phyloP scores from a whole-genome alignment of 2,797 vertebrate species.

The Periparus ater region DNA sequence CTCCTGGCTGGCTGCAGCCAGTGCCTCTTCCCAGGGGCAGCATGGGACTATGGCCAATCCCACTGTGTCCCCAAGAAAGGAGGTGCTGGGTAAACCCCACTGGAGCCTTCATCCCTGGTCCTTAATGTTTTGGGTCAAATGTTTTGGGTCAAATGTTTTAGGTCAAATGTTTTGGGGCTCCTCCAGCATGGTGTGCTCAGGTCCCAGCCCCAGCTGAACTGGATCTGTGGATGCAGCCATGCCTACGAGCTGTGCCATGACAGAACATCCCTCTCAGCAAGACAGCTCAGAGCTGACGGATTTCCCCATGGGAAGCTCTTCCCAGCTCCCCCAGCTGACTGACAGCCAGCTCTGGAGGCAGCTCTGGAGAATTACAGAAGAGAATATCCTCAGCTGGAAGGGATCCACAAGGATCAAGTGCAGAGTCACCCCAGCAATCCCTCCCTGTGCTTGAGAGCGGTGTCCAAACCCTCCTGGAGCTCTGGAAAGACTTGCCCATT shows the following conservation, averaged over 20 bases:
- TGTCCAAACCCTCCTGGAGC: not conserved
- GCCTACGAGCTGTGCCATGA: fast-evolving
- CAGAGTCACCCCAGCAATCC: not conserved
- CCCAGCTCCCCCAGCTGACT: not conserved
- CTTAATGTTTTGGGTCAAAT: not conserved
- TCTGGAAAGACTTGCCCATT: not conserved
- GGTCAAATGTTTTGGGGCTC: not conserved
- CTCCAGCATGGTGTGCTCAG: not conserved
- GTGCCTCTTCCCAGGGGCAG: too few species aligned
- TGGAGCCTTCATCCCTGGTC: not conserved
- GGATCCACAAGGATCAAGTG: not conserved
- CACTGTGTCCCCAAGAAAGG: fast-evolving
- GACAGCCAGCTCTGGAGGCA: not conserved
- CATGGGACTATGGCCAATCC: not conserved
- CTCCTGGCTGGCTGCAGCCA: not conserved
- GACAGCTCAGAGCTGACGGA: not conserved
- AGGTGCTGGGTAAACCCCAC: not conserved
- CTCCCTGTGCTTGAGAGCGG: not conserved
- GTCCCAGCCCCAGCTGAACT: not conserved
- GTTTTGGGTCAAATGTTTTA: not conserved
- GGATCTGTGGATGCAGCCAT: not conserved
- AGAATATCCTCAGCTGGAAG: not conserved
- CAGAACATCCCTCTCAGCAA: not conserved
- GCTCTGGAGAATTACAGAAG: not conserved
- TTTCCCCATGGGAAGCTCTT: not conserved